Evolutionary conservation across 2,797 vertebrate genomes (phyloP).

Genomic region (Acipenser transmontanus): DNA sequence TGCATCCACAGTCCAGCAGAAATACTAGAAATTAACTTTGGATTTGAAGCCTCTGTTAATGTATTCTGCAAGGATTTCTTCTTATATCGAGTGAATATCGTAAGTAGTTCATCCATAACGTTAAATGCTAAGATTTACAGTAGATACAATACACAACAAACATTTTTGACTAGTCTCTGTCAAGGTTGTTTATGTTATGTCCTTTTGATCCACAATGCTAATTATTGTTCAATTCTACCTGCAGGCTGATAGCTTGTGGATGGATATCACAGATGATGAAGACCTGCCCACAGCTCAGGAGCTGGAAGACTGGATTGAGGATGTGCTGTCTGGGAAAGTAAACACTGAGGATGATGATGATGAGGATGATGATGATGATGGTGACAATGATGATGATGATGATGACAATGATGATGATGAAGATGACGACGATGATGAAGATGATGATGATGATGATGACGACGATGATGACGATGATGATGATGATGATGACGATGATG

Average conservation of each 20-base stretch:
- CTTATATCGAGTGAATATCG: no score
- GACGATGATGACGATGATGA: conserved; percentile 34
- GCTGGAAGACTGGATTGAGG: conserved; percentile 93
- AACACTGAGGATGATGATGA: conserved; percentile 92
- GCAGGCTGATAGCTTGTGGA: conserved; percentile 93
- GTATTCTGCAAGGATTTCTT: no score
- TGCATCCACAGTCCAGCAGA: no score
- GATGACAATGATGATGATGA: conserved; percentile 54
- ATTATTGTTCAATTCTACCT: not conserved
- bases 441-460: conserved; percentile 37
- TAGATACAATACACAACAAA: no score
- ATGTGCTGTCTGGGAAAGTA: conserved; percentile 91
- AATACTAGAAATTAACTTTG: no score
- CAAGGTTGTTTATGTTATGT: no score
- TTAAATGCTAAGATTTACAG: no score
- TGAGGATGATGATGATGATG: conserved; percentile 57
- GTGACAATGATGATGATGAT: conserved; percentile 58
- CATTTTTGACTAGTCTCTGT: no score
- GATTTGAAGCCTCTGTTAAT: no score
- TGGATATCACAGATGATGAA: conserved; percentile 85
- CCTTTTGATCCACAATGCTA: no score
- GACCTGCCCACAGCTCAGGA: conserved; percentile 81
- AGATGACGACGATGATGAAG: conserved; percentile 30
- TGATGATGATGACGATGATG: conserved; percentile 20
- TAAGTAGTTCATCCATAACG: no score